Percentiles rank a stretch among this genome's conserved stretches.
These are phyloP conservation scores for Bombus turneri DNA, from an alignment of 1,140 invertebrate species.

Conservation along the genomic window DNA sequence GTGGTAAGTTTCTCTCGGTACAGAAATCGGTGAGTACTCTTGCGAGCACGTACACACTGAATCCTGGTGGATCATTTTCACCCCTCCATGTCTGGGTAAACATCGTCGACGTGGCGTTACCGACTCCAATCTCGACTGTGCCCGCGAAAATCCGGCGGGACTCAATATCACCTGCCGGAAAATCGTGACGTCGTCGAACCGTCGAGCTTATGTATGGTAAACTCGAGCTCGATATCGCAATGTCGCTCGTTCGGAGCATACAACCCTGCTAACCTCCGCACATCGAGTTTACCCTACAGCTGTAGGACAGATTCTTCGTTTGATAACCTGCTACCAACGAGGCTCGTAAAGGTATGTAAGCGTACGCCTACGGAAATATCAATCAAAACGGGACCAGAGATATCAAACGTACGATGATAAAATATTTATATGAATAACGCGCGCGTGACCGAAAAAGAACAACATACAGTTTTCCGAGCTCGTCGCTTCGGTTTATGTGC, in stretches of 20 bases:
- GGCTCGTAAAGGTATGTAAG: neutral
- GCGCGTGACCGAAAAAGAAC: no score
- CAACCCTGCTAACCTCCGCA: neutral
- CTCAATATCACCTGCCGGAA: constrained; percentile 67
- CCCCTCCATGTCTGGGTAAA: constrained; percentile 69
- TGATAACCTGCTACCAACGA: constrained; percentile 20
- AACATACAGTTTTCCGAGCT: no score
- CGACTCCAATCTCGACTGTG: constrained; percentile 63
- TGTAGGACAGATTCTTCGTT: neutral
- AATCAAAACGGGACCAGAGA: neutral
- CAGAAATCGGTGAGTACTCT: constrained; percentile 26
- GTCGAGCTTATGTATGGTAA: constrained; percentile 42
- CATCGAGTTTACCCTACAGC: neutral
- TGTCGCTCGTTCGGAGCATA: constrained; percentile 11
- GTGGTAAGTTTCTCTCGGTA: constrained; percentile 36
- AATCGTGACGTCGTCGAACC: constrained; percentile 56
- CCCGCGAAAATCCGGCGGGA: constrained; percentile 61
- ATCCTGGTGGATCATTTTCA: constrained; percentile 58
- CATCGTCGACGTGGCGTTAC: constrained; percentile 68
- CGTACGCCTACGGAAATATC: constrained; percentile 1
- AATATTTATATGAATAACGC: constrained; percentile 1
- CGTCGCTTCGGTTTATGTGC: neutral
- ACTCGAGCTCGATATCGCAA: constrained; percentile 55
- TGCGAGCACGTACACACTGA: constrained; percentile 51
- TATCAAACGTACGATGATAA: neutral